Conservation (phyloP, 2,113 vertebrate genomes). For the Pachyramphus minor region DNA sequence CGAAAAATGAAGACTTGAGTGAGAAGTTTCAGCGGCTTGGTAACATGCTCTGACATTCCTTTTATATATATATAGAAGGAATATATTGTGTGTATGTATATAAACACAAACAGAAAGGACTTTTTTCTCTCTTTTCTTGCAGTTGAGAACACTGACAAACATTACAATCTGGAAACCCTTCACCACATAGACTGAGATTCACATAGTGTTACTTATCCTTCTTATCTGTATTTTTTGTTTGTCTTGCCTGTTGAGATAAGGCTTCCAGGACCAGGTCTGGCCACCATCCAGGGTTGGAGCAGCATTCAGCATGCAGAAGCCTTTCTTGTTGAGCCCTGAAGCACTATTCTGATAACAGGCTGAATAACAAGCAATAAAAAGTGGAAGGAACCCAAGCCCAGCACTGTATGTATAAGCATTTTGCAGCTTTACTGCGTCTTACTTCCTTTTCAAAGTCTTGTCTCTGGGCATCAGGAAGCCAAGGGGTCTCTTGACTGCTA, state of each 20-base stretch:
- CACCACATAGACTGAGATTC: background rate
- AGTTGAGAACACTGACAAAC: background rate
- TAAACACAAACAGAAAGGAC: background rate
- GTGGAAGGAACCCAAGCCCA: background rate
- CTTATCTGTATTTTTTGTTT: background rate
- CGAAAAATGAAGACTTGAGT: background rate
- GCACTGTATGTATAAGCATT: background rate
- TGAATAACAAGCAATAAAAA: background rate
- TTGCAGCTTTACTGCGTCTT: background rate
- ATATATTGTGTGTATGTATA: background rate
- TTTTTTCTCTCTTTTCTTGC: background rate
- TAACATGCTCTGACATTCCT: background rate
- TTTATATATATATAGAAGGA: background rate
- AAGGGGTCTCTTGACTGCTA: background rate
- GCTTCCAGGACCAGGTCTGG: background rate
- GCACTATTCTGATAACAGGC: fast-evolving
- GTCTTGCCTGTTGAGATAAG: background rate
- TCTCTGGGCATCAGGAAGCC: background rate
- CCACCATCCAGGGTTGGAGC: background rate
- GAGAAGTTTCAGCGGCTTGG: background rate
- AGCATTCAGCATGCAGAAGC: fast-evolving
- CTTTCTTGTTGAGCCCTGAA: background rate
- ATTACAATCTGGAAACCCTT: background rate
- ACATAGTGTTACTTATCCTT: background rate
- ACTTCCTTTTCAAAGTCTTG: background rate